These are phyloP conservation scores for Crocallis elinguaria DNA, from an alignment of 2,888 invertebrate genomes.

Conservation along the genomic window DNA sequence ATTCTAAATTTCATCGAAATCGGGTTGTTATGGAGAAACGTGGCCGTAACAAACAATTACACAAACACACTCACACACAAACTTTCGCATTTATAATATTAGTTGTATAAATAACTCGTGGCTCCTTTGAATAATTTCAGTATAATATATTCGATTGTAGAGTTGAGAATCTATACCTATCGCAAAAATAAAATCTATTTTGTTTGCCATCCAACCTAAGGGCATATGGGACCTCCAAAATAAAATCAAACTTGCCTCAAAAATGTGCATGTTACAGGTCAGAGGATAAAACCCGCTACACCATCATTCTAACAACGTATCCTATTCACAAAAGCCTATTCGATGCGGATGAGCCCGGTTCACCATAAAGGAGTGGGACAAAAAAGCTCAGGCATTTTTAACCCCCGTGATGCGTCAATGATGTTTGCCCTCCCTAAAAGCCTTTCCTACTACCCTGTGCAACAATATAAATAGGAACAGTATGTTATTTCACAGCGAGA, in stretches of 20 bases:
- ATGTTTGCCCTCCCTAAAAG: slow-evolving; percentile 79
- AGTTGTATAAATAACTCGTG: background rate
- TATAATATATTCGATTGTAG: no score
- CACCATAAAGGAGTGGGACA: slow-evolving; percentile 57
- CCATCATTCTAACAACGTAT: slow-evolving; percentile 9
- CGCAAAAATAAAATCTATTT: no score
- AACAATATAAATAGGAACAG: slow-evolving; percentile 5
- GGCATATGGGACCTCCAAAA: background rate
- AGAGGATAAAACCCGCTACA: slow-evolving; percentile 5
- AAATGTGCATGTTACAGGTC: slow-evolving; percentile 2
- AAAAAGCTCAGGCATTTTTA: slow-evolving; percentile 66
- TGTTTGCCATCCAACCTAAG: no score
- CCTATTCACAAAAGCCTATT: slow-evolving; percentile 35
- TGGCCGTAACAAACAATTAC: background rate
- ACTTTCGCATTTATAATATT: no score
- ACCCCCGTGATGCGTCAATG: slow-evolving; percentile 71
- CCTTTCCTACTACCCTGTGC: slow-evolving; percentile 45
- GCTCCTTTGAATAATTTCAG: no score
- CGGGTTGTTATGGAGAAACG: no score
- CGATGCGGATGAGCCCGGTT: slow-evolving; percentile 40
- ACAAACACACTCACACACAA: no score
- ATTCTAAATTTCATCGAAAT: no score
- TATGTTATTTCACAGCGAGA: background rate
- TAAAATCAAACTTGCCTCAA: background rate
- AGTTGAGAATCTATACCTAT: no score